phyloP scores from a whole-genome alignment of 2,888 invertebrate genomes.

The Periphyllus acericola region DNA sequence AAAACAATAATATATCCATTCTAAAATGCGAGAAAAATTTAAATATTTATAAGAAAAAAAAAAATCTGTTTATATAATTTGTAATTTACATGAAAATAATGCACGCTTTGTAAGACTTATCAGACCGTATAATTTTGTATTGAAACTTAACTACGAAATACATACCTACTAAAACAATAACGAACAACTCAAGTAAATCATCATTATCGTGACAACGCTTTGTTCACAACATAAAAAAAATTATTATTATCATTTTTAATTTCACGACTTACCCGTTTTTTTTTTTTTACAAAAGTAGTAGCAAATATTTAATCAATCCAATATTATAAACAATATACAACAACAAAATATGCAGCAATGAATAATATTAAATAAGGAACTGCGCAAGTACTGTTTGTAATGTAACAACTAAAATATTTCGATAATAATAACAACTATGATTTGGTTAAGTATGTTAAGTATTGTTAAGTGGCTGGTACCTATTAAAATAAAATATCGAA shows the following conservation, averaged over 20 bases:
- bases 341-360: neutral
- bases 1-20: neutral
- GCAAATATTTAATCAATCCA: neutral
- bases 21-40: neutral
- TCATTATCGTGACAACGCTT: slow-evolving; percentile 13
- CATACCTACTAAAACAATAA: slow-evolving; percentile 29
- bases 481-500: neutral
- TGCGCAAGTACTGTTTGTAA: neutral
- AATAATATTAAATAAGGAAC: neutral
- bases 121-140: slow-evolving; percentile 43
- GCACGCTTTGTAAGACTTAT: slow-evolving; percentile 1
- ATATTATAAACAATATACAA: neutral
- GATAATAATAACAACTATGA: neutral
- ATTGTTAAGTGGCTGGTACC: neutral
- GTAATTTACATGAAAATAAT: slow-evolving; percentile 25
- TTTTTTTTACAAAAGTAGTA: slow-evolving; percentile 1
- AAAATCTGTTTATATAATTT: slow-evolving; percentile 41
- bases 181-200: slow-evolving; percentile 39
- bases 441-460: slow-evolving; percentile 1
- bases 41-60: neutral
- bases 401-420: neutral
- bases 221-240: neutral
- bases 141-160: slow-evolving; percentile 5
- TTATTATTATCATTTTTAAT: slow-evolving; percentile 34
- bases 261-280: slow-evolving; percentile 42